phyloP scores from a whole-genome alignment of 2,888 invertebrate genomes.

The Dryobotodes eremita region DNA sequence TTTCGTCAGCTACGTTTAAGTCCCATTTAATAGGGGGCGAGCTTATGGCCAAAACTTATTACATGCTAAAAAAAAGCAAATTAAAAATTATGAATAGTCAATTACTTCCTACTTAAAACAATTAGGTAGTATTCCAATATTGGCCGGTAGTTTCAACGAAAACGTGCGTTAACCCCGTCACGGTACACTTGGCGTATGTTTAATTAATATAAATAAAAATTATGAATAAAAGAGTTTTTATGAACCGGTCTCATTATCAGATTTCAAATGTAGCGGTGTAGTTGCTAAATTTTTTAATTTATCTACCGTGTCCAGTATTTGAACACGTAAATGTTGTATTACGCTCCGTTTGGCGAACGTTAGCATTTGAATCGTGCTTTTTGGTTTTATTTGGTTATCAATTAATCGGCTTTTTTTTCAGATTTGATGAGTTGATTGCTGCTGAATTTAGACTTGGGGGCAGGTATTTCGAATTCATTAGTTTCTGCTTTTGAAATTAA shows the following conservation, averaged over 20 bases:
- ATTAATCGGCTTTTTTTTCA: constrained; percentile 59
- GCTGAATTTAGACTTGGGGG: background rate
- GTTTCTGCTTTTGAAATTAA: background rate
- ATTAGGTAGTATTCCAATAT: constrained; percentile 57
- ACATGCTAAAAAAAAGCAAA: background rate
- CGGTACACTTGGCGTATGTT: constrained; percentile 86
- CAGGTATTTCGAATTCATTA: background rate
- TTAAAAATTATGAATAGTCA: constrained; percentile 35
- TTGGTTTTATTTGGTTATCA: constrained; percentile 63
- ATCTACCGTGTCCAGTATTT: constrained; percentile 84
- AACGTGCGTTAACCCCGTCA: constrained; percentile 84
- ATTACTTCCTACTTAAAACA: constrained; percentile 35
- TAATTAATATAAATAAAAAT: constrained; percentile 87
- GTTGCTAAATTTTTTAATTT: constrained; percentile 79
- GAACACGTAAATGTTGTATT: constrained; percentile 74
- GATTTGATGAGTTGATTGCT: constrained; percentile 22
- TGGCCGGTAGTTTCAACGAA: constrained; percentile 68
- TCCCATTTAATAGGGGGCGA: no score
- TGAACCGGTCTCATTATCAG: constrained; percentile 79
- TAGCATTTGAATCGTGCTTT: constrained; percentile 67
- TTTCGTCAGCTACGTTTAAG: no score
- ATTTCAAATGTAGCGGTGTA: constrained; percentile 77
- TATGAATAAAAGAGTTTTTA: constrained; percentile 82
- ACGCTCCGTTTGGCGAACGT: constrained; percentile 77
- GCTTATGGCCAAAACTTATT: no score